Evolutionary conservation across 2,797 vertebrate genomes (phyloP).

Genomic region (Pteronotus mesoamericanus): DNA sequence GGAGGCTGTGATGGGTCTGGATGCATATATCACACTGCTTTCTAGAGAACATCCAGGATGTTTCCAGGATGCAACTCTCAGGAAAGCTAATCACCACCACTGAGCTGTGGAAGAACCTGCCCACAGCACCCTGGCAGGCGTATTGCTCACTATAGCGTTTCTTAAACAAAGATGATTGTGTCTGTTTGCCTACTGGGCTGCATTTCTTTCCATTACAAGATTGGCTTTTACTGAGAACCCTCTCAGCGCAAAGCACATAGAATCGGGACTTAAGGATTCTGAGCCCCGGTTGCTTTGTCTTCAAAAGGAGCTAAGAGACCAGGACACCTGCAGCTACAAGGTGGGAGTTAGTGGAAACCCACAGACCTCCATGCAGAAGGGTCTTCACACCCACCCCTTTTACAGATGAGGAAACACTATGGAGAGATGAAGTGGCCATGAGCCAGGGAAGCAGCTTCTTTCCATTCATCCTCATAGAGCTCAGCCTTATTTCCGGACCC

Average conservation of each 20-base stretch:
- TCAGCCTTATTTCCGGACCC: neutral
- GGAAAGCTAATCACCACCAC: neutral
- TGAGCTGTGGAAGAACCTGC: neutral
- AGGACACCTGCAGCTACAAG: neutral
- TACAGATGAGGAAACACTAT: neutral
- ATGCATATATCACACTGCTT: too few relatives aligned
- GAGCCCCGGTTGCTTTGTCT: neutral
- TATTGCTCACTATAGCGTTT: neutral
- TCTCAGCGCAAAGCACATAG: neutral
- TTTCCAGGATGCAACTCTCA: too few relatives aligned
- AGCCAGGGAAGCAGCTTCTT: too few relatives aligned
- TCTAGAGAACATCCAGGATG: neutral
- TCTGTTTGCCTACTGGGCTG: neutral
- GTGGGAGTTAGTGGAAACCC: neutral
- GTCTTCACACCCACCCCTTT: too few relatives aligned
- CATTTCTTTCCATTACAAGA: neutral
- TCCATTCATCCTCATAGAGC: neutral
- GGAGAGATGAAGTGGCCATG: fast-evolving
- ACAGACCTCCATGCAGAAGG: neutral
- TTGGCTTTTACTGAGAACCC: neutral
- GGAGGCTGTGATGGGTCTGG: neutral
- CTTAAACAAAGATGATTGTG: neutral
- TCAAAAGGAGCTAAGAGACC: neutral
- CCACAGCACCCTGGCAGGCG: fast-evolving
- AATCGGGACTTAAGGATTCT: neutral